Evolutionary conservation across 2,888 invertebrate genomes (phyloP).

Genomic region (Mystacides longicornis): DNA sequence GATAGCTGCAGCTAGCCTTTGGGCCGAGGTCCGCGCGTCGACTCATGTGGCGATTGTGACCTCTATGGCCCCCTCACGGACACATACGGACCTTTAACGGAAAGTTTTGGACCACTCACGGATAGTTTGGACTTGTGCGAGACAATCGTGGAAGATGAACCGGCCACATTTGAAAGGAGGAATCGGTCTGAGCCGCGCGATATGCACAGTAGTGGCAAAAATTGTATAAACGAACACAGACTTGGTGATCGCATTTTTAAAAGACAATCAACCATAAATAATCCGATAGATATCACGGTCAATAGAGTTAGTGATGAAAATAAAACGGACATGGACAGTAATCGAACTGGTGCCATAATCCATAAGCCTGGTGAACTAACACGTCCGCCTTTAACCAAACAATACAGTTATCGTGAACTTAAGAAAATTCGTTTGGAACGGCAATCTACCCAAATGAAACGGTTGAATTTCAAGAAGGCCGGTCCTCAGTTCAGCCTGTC

Average conservation of each 20-base stretch:
- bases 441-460: neutral
- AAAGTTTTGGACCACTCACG: slow-evolving; percentile 32
- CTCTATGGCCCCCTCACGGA: slow-evolving; percentile 37
- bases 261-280: neutral
- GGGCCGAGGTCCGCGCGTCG: slow-evolving; percentile 41
- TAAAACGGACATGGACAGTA: neutral
- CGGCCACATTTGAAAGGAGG: neutral
- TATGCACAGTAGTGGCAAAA: neutral
- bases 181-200: neutral
- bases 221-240: too few relatives aligned
- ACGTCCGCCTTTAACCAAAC: slow-evolving; percentile 3
- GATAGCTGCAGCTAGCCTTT: slow-evolving; percentile 50
- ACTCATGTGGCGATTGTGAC: slow-evolving; percentile 44
- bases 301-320: slow-evolving; percentile 2
- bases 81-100: slow-evolving; percentile 31
- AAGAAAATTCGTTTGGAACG: slow-evolving; percentile 6
- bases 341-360: neutral
- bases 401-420: slow-evolving; percentile 6
- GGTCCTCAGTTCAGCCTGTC: slow-evolving; percentile 2
- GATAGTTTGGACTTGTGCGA: slow-evolving; percentile 33
- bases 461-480: neutral
- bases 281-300: neutral
- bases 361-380: neutral
- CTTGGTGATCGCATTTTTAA: neutral
- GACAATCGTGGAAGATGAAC: slow-evolving; percentile 6